Evolutionary conservation across 2,888 invertebrate genomes (phyloP), one percentile per base, ranked within the genome.

Genomic region (Eupithecia exiguata): DNA sequence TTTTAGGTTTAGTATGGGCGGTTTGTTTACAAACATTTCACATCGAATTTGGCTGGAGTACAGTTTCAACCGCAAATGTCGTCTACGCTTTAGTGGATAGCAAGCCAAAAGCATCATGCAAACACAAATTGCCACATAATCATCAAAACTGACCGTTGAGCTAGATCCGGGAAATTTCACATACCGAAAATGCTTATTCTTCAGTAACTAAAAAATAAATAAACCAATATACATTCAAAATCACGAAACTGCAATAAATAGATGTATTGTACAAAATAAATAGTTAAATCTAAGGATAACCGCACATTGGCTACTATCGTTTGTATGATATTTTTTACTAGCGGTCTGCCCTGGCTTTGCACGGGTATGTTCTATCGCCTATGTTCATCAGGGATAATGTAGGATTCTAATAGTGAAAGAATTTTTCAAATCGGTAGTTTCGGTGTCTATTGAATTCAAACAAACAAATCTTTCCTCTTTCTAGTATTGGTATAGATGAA

Each of bases 141-240:
- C 83, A 87, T 86, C 83, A 81, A 89, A 90, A 94, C 94, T 94
- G 91, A 94, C 94, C 94, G 94, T 94, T 76, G 93, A 87, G 80
- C 92, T 89, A 76, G 94, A 94, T 87, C 94, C 94, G 83, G 94
- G 94, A 89, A 94, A 94, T 93, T 94, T 93, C 91, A 94, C 93
- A 94, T 94, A 94, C 90, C 94, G 94, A 93, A 94, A 95, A 94
- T 94, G 93, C 87, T 93, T 93, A 92, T 93, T 94, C 93, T 94
- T 92, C 93, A 94, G 92, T 83, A 92, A 92, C 93, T 94, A 94
- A 93, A 94, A 93, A 92, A 92, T 91, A 92, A 93, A 93, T 91
- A 92, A 89, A 94, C 89, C 91, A 92, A 92, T 93, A 91, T 91
- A 92, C 92, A 95, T 95, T 88, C 91, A 92, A 87, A 87, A 84